Percentiles rank a stretch among this genome's conserved stretches.
Evolutionary conservation across 2,888 invertebrate genomes (phyloP).

Genomic region (Crematogaster levior): DNA sequence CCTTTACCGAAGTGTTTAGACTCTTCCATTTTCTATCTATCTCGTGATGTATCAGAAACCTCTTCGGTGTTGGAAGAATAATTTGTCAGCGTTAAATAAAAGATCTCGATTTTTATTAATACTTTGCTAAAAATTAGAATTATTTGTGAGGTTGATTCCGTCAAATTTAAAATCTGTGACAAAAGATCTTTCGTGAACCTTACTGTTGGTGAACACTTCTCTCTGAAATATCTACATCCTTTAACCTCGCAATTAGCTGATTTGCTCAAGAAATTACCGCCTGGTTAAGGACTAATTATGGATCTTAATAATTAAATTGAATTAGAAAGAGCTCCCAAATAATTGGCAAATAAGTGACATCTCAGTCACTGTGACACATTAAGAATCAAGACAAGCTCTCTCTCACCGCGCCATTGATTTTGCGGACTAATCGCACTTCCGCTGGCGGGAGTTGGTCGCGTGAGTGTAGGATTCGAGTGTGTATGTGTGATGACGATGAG

Average conservation of each 20-base stretch:
- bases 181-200: background rate
- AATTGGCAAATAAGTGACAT: constrained; percentile 2
- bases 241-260: background rate
- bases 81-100: constrained; percentile 1
- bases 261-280: background rate
- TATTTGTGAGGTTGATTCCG: background rate
- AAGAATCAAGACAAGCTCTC: too few relatives aligned
- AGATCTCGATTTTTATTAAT: background rate
- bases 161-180: background rate
- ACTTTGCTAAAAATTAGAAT: constrained; percentile 2
- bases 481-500: constrained; percentile 54
- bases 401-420: constrained; percentile 12
- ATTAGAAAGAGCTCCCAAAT: background rate
- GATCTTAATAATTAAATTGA: background rate
- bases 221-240: background rate
- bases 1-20: background rate
- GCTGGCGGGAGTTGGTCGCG: constrained; percentile 14
- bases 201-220: too few relatives aligned
- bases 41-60: background rate
- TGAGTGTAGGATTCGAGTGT: constrained; percentile 32
- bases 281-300: background rate
- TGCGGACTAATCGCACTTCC: constrained; percentile 24
- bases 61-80: background rate
- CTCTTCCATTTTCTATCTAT: constrained; percentile 3
- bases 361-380: too few relatives aligned